Evolutionary conservation across 1,140 invertebrate species (phyloP), one percentile per base, ranked within the genome.

Genomic region (Trichogramma pretiosum): DNA sequence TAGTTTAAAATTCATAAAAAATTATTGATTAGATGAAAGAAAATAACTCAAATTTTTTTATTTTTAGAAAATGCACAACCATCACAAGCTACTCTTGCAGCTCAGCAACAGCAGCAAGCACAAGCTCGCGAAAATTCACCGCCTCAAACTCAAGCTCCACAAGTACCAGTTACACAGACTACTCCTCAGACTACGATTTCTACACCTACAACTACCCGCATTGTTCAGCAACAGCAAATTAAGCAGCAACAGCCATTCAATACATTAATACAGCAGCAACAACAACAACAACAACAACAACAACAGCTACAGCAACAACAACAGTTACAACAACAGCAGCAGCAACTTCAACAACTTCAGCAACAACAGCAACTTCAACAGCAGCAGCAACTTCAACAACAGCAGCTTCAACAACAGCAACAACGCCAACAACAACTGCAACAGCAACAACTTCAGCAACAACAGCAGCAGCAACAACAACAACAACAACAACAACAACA

Each of bases 401-500:
- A 28, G 11, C 5, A 28, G 5, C 24, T 7, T 7, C 24, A 28
- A 28, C 11, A 5, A 7, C 24, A 28, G 11, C 35, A 17, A 18
- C 46, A 48, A 30, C 17, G 22, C 17, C 37, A 41, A 24, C 38
- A 5, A 18, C 48, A 49, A 24, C 1, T 26, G 2, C 44, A 47
- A 19, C 13, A 18, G 23, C 44, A 41, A 28, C 58, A 62, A 57
- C 16, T 19, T 23, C 44, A 43, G 11, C 47, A 48, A 55, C 49
- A 50, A 56, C 54, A 18, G 46, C 56, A 34, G 41, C 44, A 13
- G 54, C 56, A 22, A 11, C 33, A n/a, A 33, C 50, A 49, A 22
- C n/a, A 37, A 2, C 47, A 48, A 17, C 39, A 42, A 13, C 23
- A 24, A 16, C 21, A 51, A 48, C 61, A 58, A 14, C 58, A 46